Percentiles rank a stretch among this genome's conserved stretches.
phyloP scores from a whole-genome alignment of 2,113 vertebrate species.

The Taxidea taxus region DNA sequence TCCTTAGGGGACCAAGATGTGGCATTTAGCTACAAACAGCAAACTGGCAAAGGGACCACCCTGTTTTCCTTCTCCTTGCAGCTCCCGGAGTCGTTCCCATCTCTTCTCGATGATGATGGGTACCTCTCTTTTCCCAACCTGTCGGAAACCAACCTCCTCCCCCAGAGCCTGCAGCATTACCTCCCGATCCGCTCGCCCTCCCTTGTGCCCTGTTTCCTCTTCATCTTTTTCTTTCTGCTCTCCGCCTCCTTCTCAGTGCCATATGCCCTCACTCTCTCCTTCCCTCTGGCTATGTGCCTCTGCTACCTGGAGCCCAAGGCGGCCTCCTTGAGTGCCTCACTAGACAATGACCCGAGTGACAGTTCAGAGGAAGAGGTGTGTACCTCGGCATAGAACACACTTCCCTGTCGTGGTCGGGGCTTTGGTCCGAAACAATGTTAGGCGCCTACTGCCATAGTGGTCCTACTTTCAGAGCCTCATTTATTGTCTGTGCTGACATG shows the following conservation, averaged over 20 bases:
- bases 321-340: slow-evolving; percentile 96
- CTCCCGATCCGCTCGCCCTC: slow-evolving; percentile 96
- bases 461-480: slow-evolving; percentile 97
- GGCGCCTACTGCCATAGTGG: slow-evolving; percentile 86
- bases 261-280: slow-evolving; percentile 97
- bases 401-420: slow-evolving; percentile 85
- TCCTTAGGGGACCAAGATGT: slow-evolving; percentile 85
- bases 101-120: slow-evolving; percentile 95
- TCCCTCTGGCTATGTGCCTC: slow-evolving; percentile 98
- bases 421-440: slow-evolving; percentile 89
- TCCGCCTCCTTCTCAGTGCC: slow-evolving; percentile 98
- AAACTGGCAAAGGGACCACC: slow-evolving; percentile 86
- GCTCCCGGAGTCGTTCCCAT: slow-evolving; percentile 93
- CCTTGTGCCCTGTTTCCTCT: slow-evolving; percentile 97
- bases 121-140: slow-evolving; percentile 96
- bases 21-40: slow-evolving; percentile 88
- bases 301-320: slow-evolving; percentile 99
- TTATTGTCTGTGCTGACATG: slow-evolving; percentile 88
- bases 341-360: slow-evolving; percentile 98
- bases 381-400: slow-evolving; percentile 89
- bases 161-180: slow-evolving; percentile 92
- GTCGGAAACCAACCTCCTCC: slow-evolving; percentile 92
- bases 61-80: slow-evolving; percentile 99
- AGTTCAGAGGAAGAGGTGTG: slow-evolving; percentile 99
- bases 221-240: slow-evolving; percentile 98